A percentile compares a stretch with the other conserved stretches of the same genome.
phyloP scores from a whole-genome alignment of 2,113 vertebrate species.

The Cisticola juncidis region DNA sequence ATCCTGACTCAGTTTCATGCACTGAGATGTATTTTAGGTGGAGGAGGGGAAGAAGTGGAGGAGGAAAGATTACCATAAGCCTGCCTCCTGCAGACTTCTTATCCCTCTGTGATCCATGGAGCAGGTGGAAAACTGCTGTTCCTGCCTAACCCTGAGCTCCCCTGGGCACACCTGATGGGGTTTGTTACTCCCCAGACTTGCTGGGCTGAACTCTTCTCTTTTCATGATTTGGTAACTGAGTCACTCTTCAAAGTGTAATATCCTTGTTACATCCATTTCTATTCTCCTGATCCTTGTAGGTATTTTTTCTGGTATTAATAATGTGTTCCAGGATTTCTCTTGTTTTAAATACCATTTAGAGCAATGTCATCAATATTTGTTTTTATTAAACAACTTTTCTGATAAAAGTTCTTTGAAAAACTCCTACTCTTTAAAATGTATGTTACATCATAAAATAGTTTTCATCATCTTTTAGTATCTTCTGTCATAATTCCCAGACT shows the following conservation, averaged over 20 bases:
- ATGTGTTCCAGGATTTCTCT: not conserved
- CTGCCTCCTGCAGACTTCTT: not conserved
- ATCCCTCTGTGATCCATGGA: not conserved
- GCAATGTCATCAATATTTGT: not conserved
- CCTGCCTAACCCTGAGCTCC: not conserved
- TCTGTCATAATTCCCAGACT: not conserved
- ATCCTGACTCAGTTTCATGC: constrained; percentile 3
- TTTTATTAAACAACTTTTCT: not conserved
- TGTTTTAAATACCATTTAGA: not conserved
- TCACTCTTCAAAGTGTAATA: not conserved
- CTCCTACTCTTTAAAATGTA: not conserved
- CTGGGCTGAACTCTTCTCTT: not conserved
- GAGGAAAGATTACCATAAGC: constrained; percentile 1
- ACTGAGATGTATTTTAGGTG: not conserved
- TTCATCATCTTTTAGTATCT: not conserved
- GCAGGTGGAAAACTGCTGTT: not conserved
- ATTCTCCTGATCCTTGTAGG: not conserved
- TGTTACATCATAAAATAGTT: not conserved
- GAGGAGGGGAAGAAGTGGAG: not conserved
- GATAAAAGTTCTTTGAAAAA: not conserved
- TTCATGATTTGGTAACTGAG: not conserved
- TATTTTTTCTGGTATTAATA: not conserved
- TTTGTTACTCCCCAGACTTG: not conserved
- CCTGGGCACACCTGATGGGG: rapidly evolving
- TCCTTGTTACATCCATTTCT: not conserved